phyloP scores from a whole-genome alignment of 2,888 invertebrate species.

The Ectropis crepuscularia region DNA sequence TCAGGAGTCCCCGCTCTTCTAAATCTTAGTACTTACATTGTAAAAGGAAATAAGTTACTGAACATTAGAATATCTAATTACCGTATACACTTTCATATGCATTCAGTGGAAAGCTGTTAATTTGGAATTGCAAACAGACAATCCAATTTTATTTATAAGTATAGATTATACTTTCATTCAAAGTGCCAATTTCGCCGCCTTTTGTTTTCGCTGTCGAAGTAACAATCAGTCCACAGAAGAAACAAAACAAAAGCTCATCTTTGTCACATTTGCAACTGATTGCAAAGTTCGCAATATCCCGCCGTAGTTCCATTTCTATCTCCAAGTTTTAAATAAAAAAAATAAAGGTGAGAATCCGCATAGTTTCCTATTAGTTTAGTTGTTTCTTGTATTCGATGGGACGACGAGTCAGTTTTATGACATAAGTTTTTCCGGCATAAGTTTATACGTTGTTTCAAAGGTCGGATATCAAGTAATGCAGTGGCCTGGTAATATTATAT shows the following conservation, averaged over 20 bases:
- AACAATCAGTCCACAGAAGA: slow-evolving; percentile 11
- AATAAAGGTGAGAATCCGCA: slow-evolving; percentile 11
- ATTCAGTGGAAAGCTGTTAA: too few species aligned
- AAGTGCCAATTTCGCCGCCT: not conserved
- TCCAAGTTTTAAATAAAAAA: slow-evolving; percentile 26
- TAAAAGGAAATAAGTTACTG: too few species aligned
- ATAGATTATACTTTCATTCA: too few species aligned
- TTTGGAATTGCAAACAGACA: too few species aligned
- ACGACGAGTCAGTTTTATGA: slow-evolving; percentile 2
- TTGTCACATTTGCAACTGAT: slow-evolving; percentile 22
- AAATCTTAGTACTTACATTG: too few species aligned
- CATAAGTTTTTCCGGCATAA: slow-evolving; percentile 12
- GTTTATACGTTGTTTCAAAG: not conserved
- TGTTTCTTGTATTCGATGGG: not conserved
- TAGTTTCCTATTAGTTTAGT: slow-evolving; percentile 5
- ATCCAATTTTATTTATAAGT: too few species aligned
- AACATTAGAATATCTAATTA: too few species aligned
- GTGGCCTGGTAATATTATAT: too few species aligned
- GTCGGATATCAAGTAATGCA: not conserved
- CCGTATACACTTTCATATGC: too few species aligned
- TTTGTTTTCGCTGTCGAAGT: slow-evolving; percentile 3
- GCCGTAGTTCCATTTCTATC: slow-evolving; percentile 19
- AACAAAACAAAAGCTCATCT: slow-evolving; percentile 8
- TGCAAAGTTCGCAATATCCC: slow-evolving; percentile 38
- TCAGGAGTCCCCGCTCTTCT: too few species aligned